phyloP scores from a whole-genome alignment of 1,140 invertebrate genomes.

The Monochamus saltuarius region DNA sequence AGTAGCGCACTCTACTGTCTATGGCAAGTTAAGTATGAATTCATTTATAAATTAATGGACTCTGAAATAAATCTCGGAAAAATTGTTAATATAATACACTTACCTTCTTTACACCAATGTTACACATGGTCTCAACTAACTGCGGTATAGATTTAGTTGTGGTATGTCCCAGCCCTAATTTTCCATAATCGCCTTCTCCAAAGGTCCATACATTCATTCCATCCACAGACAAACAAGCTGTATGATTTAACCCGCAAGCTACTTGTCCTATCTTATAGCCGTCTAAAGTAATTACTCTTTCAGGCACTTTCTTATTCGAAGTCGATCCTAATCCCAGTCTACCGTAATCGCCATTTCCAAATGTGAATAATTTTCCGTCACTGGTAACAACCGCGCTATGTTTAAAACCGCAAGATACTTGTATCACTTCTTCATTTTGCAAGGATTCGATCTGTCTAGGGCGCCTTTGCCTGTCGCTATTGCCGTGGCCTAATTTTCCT shows the following conservation, averaged over 20 bases:
- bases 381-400: constrained; percentile 67
- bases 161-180: constrained; percentile 63
- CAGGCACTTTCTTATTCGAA: constrained; percentile 65
- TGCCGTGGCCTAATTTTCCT: constrained; percentile 66
- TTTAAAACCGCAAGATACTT: constrained; percentile 68
- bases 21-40: too few relatives aligned
- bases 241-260: constrained; percentile 67
- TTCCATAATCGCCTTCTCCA: constrained; percentile 70
- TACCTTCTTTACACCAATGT: constrained; percentile 59
- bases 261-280: constrained; percentile 52
- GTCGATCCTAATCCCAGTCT: constrained; percentile 63
- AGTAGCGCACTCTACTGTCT: too few relatives aligned
- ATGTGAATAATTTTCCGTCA: constrained; percentile 67
- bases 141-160: constrained; percentile 59
- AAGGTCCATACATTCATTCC: constrained; percentile 66
- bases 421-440: constrained; percentile 63
- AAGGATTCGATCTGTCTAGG: constrained; percentile 68
- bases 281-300: constrained; percentile 56
- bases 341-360: constrained; percentile 70
- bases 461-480: constrained; percentile 64
- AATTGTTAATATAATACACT: background rate
- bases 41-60: too few relatives aligned
- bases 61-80: background rate
- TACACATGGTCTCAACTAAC: constrained; percentile 59
- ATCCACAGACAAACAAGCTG: constrained; percentile 61